Evolutionary conservation across 1,140 invertebrate species (phyloP), one percentile per base, ranked within the genome.

Genomic region (Nautilus pompilius): DNA sequence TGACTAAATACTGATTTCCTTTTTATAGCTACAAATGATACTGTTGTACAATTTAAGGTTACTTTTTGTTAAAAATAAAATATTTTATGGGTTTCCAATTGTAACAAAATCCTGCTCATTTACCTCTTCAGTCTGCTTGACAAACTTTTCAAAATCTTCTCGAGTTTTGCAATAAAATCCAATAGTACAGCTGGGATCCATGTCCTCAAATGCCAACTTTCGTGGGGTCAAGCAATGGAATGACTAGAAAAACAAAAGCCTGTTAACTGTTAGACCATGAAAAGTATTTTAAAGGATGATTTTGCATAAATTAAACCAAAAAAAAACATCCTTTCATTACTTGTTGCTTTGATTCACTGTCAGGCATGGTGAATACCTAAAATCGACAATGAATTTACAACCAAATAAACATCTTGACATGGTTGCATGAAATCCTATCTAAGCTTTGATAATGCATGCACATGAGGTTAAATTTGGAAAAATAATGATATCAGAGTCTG

Each of bases 131-230:
- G 72, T 68, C 45, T 74, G 68, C 8, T 69, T 54, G 3, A 74
- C 63, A 72, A 93, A 91, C 53, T 85, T 88, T 61, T 91, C 86
- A 82, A 95, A 93, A 66, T 94, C 90, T 59, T 87, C 84, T 82
- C 88, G 87, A 59, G 88, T 89, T 48, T 86, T 84, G 73, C 92
- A 90, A 67, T 85, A 94, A 80, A 96, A 96, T n/a, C 93, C 93
- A 48, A 95, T 88, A 69, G 93, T 93, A 81, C 93, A 95, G 59
- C 92, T 94, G 2, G 93, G 93, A 85, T 96, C 93, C 89, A 96
- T 93, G 83, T 92, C 92, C 51, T 82, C 87, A n/a, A 94, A 85
- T 60, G 90, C 86, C 80, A 95, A 87, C 81, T 95, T 95, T 51
- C 92, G 86, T n/a, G 93, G 92, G 24, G 90, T 90, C 57, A 88